phyloP scores from a whole-genome alignment of 2,113 vertebrate species.

The Pygoscelis antarcticus region DNA sequence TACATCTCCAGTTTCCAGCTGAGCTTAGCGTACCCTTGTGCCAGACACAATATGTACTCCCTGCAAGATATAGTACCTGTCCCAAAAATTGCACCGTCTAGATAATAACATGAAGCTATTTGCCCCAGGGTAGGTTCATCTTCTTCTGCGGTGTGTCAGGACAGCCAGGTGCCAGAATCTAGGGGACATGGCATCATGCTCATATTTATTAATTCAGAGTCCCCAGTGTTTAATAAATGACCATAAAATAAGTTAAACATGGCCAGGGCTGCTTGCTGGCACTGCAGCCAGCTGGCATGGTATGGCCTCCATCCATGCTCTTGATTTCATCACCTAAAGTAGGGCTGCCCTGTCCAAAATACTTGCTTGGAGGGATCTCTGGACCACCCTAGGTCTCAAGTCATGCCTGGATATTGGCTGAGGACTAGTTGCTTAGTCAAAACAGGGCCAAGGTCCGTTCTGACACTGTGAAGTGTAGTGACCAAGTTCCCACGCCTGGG shows the following conservation, averaged over 20 bases:
- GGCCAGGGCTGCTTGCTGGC: accelerated
- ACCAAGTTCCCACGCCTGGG: background rate
- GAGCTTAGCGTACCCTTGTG: background rate
- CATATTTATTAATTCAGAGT: background rate
- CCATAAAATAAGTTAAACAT: accelerated
- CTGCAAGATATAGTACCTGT: too few species aligned
- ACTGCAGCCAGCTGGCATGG: background rate
- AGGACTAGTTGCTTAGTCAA: background rate
- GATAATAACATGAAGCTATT: too few species aligned
- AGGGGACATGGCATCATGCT: accelerated
- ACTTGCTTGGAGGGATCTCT: background rate
- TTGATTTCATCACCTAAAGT: background rate
- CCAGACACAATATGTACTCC: too few species aligned
- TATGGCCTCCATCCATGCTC: too few species aligned
- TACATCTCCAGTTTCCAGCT: background rate
- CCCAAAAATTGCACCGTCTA: too few species aligned
- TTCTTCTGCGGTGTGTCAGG: background rate
- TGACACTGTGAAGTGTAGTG: background rate
- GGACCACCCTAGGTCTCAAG: background rate
- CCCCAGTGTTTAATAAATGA: background rate
- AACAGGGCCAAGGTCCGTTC: background rate
- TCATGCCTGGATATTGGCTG: background rate
- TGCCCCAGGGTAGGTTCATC: too few species aligned
- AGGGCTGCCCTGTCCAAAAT: background rate
- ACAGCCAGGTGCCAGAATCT: background rate